Evolutionary conservation across 2,113 vertebrate species (phyloP).

Genomic region (Hoplias malabaricus): DNA sequence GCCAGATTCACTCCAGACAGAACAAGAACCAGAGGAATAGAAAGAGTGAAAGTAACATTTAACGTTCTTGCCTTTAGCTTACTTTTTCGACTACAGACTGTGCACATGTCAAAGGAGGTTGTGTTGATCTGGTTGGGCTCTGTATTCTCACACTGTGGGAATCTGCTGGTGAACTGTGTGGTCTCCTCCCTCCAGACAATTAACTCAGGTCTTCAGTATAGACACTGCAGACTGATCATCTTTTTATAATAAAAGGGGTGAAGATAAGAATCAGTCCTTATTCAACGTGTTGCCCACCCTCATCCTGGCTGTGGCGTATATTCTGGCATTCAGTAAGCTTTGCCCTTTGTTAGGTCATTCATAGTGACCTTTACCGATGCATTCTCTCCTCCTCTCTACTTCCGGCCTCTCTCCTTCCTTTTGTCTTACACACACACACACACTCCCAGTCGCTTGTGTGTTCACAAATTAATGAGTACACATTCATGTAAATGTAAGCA

Average conservation of each 20-base stretch:
- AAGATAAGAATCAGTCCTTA: background rate
- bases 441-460: background rate
- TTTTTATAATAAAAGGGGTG: background rate
- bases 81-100: background rate
- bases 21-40: constrained; percentile 51
- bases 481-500: no score
- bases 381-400: constrained; percentile 50
- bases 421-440: background rate
- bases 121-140: background rate
- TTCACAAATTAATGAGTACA: background rate
- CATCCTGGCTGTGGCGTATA: constrained; percentile 4
- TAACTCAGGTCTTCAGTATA: background rate
- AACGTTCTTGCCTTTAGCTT: background rate
- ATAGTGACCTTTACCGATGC: constrained; percentile 65
- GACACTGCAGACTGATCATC: no score
- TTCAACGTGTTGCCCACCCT: background rate
- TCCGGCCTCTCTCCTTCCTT: constrained; percentile 12
- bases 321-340: constrained; percentile 55
- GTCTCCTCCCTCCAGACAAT: background rate
- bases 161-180: background rate
- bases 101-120: background rate
- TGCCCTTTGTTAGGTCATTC: constrained; percentile 61
- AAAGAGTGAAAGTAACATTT: background rate
- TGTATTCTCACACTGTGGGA: background rate
- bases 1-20: constrained; percentile 68